phyloP scores from a whole-genome alignment of 1,140 invertebrate species.

The Akabosia matsudoensis region DNA sequence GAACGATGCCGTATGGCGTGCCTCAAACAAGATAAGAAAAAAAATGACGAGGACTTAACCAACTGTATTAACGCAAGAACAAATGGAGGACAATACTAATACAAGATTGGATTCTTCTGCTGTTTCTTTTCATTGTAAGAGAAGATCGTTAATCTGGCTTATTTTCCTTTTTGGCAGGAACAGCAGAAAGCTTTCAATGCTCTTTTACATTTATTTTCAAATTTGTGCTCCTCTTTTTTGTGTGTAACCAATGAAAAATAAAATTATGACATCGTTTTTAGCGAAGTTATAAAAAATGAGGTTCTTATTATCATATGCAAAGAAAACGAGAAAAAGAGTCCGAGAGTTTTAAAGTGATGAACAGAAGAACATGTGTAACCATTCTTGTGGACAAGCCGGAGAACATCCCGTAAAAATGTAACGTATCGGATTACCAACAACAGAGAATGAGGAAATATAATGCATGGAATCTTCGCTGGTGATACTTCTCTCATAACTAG shows the following conservation, averaged over 20 bases:
- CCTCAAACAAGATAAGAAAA: not conserved
- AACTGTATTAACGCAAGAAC: not conserved
- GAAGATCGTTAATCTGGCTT: not conserved
- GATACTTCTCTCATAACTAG: too few species aligned
- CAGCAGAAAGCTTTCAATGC: not conserved
- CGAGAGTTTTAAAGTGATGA: not conserved
- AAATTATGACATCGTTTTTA: not conserved
- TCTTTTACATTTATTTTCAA: too few species aligned
- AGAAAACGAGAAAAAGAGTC: too few species aligned
- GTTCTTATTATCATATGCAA: not conserved
- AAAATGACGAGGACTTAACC: not conserved
- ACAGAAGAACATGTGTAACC: constrained; percentile 35
- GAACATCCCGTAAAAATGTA: not conserved
- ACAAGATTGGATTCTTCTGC: not conserved
- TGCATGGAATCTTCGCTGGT: not conserved
- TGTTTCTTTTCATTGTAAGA: not conserved
- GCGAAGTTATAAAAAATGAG: not conserved
- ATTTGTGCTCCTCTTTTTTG: not conserved
- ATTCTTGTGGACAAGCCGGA: constrained; percentile 26
- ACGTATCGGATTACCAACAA: not conserved
- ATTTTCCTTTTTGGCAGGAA: not conserved
- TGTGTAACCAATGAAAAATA: not conserved
- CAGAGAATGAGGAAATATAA: not conserved
- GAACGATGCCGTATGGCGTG: constrained; percentile 6
- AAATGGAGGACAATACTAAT: not conserved